These are phyloP conservation scores for Trypoxylon attenuatum DNA, from an alignment of 2,888 invertebrate species.

Conservation along the genomic window DNA sequence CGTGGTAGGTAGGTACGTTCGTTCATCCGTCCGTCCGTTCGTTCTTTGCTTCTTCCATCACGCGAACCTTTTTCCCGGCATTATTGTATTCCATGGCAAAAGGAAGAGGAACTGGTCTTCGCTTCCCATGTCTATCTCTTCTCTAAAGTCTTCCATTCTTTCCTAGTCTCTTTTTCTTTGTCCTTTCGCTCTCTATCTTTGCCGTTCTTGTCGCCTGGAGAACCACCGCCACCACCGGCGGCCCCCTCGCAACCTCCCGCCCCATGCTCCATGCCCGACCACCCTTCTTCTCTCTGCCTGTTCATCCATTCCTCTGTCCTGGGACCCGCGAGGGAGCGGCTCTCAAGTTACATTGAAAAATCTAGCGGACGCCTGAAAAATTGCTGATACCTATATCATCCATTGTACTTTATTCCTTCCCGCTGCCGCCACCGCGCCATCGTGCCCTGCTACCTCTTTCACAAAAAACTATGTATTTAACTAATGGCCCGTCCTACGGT, in stretches of 20 bases:
- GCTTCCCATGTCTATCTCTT: constrained; percentile 48
- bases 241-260: constrained; percentile 35
- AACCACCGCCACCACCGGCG: constrained; percentile 34
- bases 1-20: neutral
- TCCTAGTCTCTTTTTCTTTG: constrained; percentile 47
- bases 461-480: constrained; percentile 43
- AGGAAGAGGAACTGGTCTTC: constrained; percentile 51
- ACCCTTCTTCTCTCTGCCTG: constrained; percentile 53
- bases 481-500: constrained; percentile 23
- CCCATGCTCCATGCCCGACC: constrained; percentile 53
- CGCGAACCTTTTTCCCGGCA: constrained; percentile 50
- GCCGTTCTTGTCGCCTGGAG: constrained; percentile 33
- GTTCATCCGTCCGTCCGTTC: neutral
- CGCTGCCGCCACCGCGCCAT: constrained; percentile 25
- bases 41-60: constrained; percentile 49
- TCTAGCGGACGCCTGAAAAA: constrained; percentile 66
- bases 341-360: constrained; percentile 66
- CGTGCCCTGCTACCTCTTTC: constrained; percentile 11
- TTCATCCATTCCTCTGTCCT: constrained; percentile 62
- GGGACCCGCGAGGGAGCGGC: constrained; percentile 59
- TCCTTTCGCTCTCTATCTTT: constrained; percentile 25
- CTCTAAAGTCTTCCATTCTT: constrained; percentile 49
- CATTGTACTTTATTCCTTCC: constrained; percentile 51
- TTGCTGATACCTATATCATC: constrained; percentile 62
- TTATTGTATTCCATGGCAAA: constrained; percentile 65